Evolutionary conservation across 2,797 vertebrate species (phyloP).

Genomic region (Sebastes matsubarae): DNA sequence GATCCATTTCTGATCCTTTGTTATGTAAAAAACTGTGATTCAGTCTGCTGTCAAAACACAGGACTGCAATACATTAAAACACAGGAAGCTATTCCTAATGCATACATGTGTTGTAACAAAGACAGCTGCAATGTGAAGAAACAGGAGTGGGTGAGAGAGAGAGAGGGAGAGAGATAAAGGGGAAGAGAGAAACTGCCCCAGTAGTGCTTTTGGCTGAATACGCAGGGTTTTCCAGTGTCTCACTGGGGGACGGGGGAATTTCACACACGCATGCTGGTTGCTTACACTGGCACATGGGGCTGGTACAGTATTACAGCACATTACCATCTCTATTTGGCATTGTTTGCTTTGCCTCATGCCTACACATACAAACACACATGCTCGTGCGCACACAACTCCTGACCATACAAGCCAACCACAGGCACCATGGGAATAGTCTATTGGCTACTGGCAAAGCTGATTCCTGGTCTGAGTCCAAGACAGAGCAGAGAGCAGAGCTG

Average conservation of each 20-base stretch:
- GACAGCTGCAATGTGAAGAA: conserved; percentile 8
- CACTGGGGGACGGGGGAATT: conserved; percentile 71
- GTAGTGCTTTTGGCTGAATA: conserved; percentile 66
- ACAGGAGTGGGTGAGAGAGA: conserved; percentile 9
- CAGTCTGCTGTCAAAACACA: neutral
- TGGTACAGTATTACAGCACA: conserved; percentile 75
- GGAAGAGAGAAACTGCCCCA: conserved; percentile 21
- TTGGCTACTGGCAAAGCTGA: conserved; percentile 74
- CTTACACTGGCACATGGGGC: conserved; percentile 72
- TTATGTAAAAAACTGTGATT: neutral
- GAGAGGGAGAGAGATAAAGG: conserved; percentile 12
- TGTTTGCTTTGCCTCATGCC: conserved; percentile 72
- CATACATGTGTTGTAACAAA: conserved; percentile 17
- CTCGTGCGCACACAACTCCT: conserved; percentile 62
- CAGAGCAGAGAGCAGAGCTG: conserved; percentile 47
- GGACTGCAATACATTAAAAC: neutral
- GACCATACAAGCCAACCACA: conserved; percentile 77
- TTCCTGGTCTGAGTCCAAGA: conserved; percentile 72
- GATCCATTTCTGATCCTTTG: neutral
- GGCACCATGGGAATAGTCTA: conserved; percentile 71
- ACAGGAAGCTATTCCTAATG: neutral
- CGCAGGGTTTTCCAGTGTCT: conserved; percentile 71
- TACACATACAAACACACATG: conserved; percentile 71
- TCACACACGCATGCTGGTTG: conserved; percentile 70
- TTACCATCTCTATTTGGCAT: conserved; percentile 74